Evolutionary conservation across 2,888 invertebrate genomes (phyloP).

Genomic region (Erannis defoliaria): DNA sequence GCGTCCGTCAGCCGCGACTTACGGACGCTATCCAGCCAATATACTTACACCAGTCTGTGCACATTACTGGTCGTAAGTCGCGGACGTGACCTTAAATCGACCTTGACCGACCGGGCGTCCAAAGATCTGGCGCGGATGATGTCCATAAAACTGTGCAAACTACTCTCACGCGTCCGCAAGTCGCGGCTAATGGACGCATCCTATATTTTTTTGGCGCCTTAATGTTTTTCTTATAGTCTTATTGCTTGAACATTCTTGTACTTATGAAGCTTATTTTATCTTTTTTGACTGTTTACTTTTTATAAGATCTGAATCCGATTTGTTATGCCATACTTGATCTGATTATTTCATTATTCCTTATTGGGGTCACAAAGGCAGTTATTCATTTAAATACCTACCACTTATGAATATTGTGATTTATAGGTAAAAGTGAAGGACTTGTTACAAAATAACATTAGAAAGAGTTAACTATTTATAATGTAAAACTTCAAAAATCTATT

Average conservation of each 20-base stretch:
- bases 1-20: too few species aligned
- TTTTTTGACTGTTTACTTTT: slow-evolving; percentile 42
- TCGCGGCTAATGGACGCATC: too few species aligned
- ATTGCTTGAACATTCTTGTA: slow-evolving; percentile 45
- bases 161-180: too few species aligned
- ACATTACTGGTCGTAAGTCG: too few species aligned
- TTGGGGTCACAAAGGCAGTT: slow-evolving; percentile 30
- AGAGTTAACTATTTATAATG: slow-evolving; percentile 25
- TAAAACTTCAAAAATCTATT: slow-evolving; percentile 23
- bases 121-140: too few species aligned
- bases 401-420: slow-evolving; percentile 19
- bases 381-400: slow-evolving; percentile 20
- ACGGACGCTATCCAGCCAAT: too few species aligned
- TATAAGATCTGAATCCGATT: slow-evolving; percentile 43
- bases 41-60: too few species aligned
- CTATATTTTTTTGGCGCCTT: too few species aligned
- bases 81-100: too few species aligned
- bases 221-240: slow-evolving; percentile 24
- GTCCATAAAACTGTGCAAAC: too few species aligned
- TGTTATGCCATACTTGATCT: slow-evolving; percentile 51
- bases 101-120: too few species aligned
- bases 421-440: slow-evolving; percentile 39
- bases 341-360: slow-evolving; percentile 32
- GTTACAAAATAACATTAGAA: slow-evolving; percentile 28
- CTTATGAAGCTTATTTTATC: slow-evolving; percentile 59